Evolutionary conservation across 2,888 invertebrate genomes (phyloP), one percentile per base, ranked within the genome.

Genomic region (Coenonympha glycerion): DNA sequence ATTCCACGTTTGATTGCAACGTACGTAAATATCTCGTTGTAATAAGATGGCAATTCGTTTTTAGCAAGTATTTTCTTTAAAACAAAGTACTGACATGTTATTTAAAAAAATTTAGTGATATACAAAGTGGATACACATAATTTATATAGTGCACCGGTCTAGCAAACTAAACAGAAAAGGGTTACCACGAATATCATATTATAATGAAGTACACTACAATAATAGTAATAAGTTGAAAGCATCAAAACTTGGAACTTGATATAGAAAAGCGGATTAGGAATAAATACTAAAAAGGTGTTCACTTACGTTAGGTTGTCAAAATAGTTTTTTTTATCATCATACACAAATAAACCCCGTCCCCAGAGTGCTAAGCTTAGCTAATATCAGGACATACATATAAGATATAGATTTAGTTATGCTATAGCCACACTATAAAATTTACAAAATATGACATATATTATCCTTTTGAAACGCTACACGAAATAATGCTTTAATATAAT

Each of bases 361-460:
- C 76, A 82, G 82, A 82, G 84, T 76, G 82, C 81, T 83, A 84
- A 84, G 85, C 84, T 78, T 82, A 79, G 79, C 77, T 74, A 82
- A 80, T 72, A 80, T 78, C 78, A 77, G 72, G 72, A 80, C 76
- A 81, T 79, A 82, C 68, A 82, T 74, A 69, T 75, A 81, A 80
- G 66, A 78, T 81, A 84, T 67, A 82, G 68, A 75, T 31, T 37
- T 36, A 39, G 68, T 79, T 70, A 74, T 70, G 79, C 79, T 82
- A 80, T 79, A 86, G 85, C 84, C 73, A 85, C 75, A 79, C 85
- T 86, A 87, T 86, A 87, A 86, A 87, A 86, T 87, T 86, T 87
- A 87, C 86, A 87, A 87, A 87, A 87, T 87, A 87, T 87, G 85
- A 87, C 86, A 84, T 87, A 83, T 84, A n/a, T n/a, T n/a, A n/a